Evolutionary conservation across 2,797 vertebrate genomes (phyloP).

Genomic region (Syngnathus acus): DNA sequence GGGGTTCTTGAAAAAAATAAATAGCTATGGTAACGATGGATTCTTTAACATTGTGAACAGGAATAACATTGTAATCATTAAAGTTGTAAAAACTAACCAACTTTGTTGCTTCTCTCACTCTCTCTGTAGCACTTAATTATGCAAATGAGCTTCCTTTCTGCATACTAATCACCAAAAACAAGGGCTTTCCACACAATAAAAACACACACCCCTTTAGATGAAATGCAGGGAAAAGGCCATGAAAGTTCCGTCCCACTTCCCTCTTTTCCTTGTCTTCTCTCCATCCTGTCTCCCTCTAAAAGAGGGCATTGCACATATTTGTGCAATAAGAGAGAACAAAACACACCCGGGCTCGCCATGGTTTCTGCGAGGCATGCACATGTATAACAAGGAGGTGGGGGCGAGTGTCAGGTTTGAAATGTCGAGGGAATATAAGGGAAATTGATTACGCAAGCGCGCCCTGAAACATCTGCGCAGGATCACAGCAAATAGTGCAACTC

Average conservation of each 20-base stretch:
- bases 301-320: conserved; percentile 43
- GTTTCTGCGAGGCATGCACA: conserved; percentile 60
- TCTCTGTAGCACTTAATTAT: conserved; percentile 73
- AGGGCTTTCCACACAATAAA: conserved; percentile 12
- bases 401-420: conserved; percentile 34
- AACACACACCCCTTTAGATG: conserved; percentile 15
- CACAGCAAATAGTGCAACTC: conserved; percentile 12
- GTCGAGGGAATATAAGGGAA: conserved; percentile 60
- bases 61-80: conserved; percentile 75
- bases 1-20: conserved; percentile 42
- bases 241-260: conserved; percentile 39
- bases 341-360: conserved; percentile 58
- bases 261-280: conserved; percentile 18
- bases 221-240: conserved; percentile 38
- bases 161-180: conserved; percentile 70
- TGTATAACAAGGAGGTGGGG: conserved; percentile 36
- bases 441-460: conserved; percentile 62
- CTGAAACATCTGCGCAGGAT: conserved; percentile 65
- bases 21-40: conserved; percentile 50
- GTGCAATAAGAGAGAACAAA: conserved; percentile 52
- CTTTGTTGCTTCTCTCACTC: conserved; percentile 68
- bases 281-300: conserved; percentile 22
- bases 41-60: conserved; percentile 62
- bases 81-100: conserved; percentile 77
- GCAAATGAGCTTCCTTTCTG: conserved; percentile 67